These are phyloP conservation scores for Salticus scenicus DNA, from an alignment of 2,888 invertebrate genomes.

Conservation along the genomic window DNA sequence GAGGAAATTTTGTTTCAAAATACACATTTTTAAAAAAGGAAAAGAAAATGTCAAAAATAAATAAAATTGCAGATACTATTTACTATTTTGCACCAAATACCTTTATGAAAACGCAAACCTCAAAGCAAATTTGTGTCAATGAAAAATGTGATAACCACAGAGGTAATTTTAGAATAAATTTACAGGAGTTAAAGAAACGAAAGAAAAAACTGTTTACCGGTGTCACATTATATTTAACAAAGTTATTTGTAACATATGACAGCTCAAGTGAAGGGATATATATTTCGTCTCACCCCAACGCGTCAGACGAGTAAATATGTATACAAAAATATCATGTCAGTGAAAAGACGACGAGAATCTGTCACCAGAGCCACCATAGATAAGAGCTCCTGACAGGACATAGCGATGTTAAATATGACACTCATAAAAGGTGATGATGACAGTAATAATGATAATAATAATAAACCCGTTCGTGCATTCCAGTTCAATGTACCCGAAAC, in stretches of 20 bases:
- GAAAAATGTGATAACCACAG: background rate
- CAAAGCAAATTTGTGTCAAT: background rate
- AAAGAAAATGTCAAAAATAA: too few species aligned
- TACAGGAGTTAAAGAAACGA: too few species aligned
- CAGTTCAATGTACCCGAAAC: background rate
- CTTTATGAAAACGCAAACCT: background rate
- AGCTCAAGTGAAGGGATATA: background rate
- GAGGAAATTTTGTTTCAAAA: too few species aligned
- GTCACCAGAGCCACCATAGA: background rate
- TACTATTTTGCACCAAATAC: too few species aligned
- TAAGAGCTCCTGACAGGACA: background rate
- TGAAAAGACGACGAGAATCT: background rate
- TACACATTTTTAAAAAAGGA: too few species aligned
- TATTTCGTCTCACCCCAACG: background rate
- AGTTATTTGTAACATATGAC: background rate
- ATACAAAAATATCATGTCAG: background rate
- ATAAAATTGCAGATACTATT: too few species aligned
- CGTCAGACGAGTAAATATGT: too few species aligned
- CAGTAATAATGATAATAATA: constrained; percentile 2
- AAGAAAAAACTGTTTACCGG: background rate
- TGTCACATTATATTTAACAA: background rate
- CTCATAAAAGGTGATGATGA: background rate
- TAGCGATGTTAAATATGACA: constrained; percentile 8
- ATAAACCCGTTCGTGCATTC: background rate
- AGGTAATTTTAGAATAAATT: too few species aligned